Percentiles rank a stretch among this genome's conserved stretches.
Evolutionary conservation across 2,113 vertebrate genomes (phyloP).

Genomic region (Nerophis ophidion): DNA sequence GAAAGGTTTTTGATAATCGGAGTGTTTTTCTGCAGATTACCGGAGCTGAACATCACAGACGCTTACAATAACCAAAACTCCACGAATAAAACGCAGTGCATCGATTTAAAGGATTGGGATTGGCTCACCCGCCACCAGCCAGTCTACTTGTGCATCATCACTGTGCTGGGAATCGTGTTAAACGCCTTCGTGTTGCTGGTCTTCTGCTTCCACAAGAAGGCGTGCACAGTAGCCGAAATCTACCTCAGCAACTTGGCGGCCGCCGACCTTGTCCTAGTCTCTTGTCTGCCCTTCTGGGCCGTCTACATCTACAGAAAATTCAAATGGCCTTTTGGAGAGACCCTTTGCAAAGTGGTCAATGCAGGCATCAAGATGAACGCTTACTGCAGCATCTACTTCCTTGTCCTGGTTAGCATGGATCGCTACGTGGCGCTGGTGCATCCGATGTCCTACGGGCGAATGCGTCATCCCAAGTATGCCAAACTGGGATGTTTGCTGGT

Average conservation of each 20-base stretch:
- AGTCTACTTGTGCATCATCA: constrained; percentile 78
- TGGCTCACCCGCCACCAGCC: constrained; percentile 75
- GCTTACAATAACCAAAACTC: constrained; percentile 25
- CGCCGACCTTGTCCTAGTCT: constrained; percentile 82
- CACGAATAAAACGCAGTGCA: constrained; percentile 53
- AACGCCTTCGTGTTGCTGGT: constrained; percentile 85
- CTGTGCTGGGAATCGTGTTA: constrained; percentile 73
- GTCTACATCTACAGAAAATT: constrained; percentile 73
- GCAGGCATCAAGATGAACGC: constrained; percentile 75
- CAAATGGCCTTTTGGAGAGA: constrained; percentile 82
- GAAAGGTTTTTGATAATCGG: not conserved
- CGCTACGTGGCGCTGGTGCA: constrained; percentile 90
- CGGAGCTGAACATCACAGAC: constrained; percentile 24
- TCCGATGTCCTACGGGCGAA: constrained; percentile 81
- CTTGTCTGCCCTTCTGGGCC: constrained; percentile 89
- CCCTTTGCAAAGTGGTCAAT: constrained; percentile 81
- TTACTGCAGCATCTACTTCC: constrained; percentile 84
- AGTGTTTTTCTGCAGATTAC: constrained; percentile 33
- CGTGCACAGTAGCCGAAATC: constrained; percentile 88
- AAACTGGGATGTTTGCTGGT: constrained; percentile 80
- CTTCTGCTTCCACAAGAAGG: constrained; percentile 83
- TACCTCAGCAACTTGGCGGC: constrained; percentile 85
- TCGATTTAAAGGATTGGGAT: constrained; percentile 32
- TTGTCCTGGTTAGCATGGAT: constrained; percentile 86
- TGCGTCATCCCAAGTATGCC: constrained; percentile 77